Evolutionary conservation across 2,113 vertebrate species (phyloP), one percentile per base, ranked within the genome.

Genomic region (Siniperca knerii): DNA sequence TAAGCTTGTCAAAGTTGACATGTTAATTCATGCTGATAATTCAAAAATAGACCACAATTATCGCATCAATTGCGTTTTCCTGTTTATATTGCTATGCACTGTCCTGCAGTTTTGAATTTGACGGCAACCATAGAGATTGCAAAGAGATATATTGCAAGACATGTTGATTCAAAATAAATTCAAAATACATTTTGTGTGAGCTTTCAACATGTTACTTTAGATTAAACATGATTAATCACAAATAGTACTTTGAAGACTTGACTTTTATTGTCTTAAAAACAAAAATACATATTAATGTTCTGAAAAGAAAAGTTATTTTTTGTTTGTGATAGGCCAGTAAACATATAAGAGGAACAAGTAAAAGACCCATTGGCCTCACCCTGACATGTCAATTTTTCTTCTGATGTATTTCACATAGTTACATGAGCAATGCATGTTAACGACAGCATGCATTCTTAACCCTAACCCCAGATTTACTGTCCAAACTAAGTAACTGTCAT

Each of bases 401-500:
- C 64, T 44, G 16, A 70, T 35, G 16, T 25, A 50, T 70, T 50
- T 66, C 21, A 68, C 44, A 29, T 29, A 29, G 15, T 18, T 25
- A 44, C 12, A 25, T 67, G 44, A 76, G 74, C 60, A 37, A 42
- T 44, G 2, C n/a, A 60, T 15, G 21, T 21, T 37, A 37, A 57
- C 10, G 4, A 69, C 42, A 40, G 29, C 48, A 74, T 21, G 42
- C 58, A 37, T 35, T 65, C 48, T 55, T 44, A 58, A 79, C 48
- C 44, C 7, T 21, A 74, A 74, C 48, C 37, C 50, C n/a, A 65
- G n/a, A 62, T 25, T 46, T 61, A 74, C 57, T 42, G 29, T 75
- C 21, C 25, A 52, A 46, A 20, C 58, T 72, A 52, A 62, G 58
- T 62, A 33, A 64, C 7, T 58, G 52, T 64, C 64, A 75, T 58